Evolutionary conservation across 2,888 invertebrate species (phyloP).

Genomic region (Torymus aiolomorphi): DNA sequence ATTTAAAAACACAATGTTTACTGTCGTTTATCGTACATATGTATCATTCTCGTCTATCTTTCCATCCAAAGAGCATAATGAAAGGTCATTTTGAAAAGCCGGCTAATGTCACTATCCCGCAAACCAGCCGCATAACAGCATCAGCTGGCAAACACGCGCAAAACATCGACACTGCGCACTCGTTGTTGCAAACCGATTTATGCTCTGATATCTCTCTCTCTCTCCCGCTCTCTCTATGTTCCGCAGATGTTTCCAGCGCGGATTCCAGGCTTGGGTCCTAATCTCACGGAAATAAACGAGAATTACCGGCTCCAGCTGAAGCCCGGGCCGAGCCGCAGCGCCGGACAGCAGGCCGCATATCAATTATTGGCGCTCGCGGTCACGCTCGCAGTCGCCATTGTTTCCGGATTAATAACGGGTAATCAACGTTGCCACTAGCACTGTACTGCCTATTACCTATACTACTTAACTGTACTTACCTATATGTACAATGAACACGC

Average conservation of each 20-base stretch:
- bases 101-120: not conserved
- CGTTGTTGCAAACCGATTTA: too few relatives aligned
- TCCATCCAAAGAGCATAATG: too few relatives aligned
- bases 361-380: conserved; percentile 85
- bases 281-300: conserved; percentile 66
- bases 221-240: not conserved
- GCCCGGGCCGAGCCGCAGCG: conserved; percentile 80
- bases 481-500: not conserved
- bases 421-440: conserved; percentile 58
- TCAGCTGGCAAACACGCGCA: too few relatives aligned
- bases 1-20: too few relatives aligned
- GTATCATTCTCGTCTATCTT: too few relatives aligned
- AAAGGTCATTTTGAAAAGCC: too few relatives aligned
- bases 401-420: conserved; percentile 88
- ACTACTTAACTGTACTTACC: not conserved
- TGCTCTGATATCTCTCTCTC: too few relatives aligned
- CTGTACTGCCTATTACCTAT: too few relatives aligned
- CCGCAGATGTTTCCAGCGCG: conserved; percentile 76
- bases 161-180: too few relatives aligned
- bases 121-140: not conserved
- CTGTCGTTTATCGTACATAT: too few relatives aligned
- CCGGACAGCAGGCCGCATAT: conserved; percentile 84
- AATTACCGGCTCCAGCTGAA: conserved; percentile 67
- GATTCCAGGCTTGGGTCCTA: conserved; percentile 69
- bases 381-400: conserved; percentile 83